Evolutionary conservation across 2,888 invertebrate genomes (phyloP), one percentile per base, ranked within the genome.

Genomic region (Nezara viridula): DNA sequence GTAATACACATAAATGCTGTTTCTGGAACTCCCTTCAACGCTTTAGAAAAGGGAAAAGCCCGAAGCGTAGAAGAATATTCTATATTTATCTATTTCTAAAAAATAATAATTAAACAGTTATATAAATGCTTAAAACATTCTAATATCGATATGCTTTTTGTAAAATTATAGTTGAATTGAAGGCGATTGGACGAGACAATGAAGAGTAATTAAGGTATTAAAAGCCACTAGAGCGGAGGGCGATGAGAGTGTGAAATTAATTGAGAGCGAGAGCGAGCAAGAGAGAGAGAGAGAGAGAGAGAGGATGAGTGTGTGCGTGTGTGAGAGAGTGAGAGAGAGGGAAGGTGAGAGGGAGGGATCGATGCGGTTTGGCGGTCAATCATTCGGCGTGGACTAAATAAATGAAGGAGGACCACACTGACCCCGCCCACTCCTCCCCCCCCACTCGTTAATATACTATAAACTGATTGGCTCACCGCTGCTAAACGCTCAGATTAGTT

Each of bases 181-280:
- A 27, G 52, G 52, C 37, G 86, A 86, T 50, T 52, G 86, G 55
- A 32, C 5, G 32, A 86, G 37, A 86, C 52, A 86, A 55, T 52
- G 86, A 86, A 37, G 40, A 40, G 55, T 50, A 86, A 55, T 52
- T 50, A 86, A 55, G 55, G 86, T 52, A 55, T 52, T 50, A 86
- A 55, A 86, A n/a, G 37, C 52, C 32, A 32, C 21, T 21, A 27
- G 10, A 86, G 52, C 27, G 86, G 24, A 14, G 12, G 37, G 55
- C 52, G 66, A 73, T 32, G 66, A 73, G 66, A 73, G 66, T 73
- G 37, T 73, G 37, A 73, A 73, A 66, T 73, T 77, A 77, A 88
- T 66, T 49, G 88, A 77, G 88, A 88, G 88, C 10, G 88, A 73
- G 77, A 88, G 88, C 2, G 88, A 73, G 88, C 47, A 77, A 77